Evolutionary conservation across 2,113 vertebrate genomes (phyloP).

Genomic region (Butorides virescens): DNA sequence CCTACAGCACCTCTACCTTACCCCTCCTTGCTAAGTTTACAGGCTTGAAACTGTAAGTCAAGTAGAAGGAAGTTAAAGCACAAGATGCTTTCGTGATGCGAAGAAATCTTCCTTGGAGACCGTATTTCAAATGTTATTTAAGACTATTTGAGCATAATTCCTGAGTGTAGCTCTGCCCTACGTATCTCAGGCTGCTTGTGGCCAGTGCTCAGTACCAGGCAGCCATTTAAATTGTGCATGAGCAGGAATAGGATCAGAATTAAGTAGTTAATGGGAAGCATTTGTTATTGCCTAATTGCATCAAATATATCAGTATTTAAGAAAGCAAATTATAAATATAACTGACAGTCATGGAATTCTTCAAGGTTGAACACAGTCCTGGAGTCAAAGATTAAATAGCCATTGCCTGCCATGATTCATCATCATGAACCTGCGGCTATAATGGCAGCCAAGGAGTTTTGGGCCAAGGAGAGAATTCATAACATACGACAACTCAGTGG

Average conservation of each 20-base stretch:
- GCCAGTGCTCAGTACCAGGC: neutral
- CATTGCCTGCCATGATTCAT: conserved; percentile 16
- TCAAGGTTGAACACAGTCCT: conserved; percentile 18
- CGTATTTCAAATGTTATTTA: neutral
- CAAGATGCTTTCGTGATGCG: neutral
- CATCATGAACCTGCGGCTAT: neutral
- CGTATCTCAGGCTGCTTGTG: neutral
- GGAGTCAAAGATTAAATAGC: neutral
- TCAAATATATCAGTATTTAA: conserved; percentile 3
- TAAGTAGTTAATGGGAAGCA: neutral
- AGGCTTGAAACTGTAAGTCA: neutral
- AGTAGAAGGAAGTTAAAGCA: neutral
- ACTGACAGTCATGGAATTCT: neutral
- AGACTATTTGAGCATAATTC: neutral
- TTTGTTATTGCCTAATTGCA: conserved; percentile 14
- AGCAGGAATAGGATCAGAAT: neutral
- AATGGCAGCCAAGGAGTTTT: neutral
- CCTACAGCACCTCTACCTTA: neutral
- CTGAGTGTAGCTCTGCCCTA: neutral
- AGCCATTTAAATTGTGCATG: neutral
- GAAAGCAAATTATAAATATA: neutral
- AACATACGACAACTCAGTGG: neutral
- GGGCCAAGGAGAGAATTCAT: conserved; percentile 22
- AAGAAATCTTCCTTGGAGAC: neutral
- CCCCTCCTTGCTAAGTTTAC: neutral